Conservation (phyloP, 2,888 invertebrate species). For the Stenodera caucasica region DNA sequence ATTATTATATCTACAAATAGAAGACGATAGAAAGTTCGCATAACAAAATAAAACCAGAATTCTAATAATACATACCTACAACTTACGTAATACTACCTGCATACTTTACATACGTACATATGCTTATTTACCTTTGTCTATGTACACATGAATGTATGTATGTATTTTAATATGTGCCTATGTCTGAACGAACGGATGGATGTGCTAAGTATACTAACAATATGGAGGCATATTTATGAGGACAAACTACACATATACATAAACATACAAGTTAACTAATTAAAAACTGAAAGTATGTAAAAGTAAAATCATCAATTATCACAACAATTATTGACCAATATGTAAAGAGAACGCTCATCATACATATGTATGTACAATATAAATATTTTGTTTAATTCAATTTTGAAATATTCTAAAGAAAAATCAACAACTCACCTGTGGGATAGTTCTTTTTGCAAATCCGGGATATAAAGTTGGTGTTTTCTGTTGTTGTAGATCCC, state of each 20-base stretch:
- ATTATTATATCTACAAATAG: not conserved
- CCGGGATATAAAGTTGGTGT: conserved; percentile 23
- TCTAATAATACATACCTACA: conserved; percentile 3
- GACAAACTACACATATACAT: not conserved
- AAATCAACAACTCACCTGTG: conserved; percentile 13
- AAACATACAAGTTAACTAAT: not conserved
- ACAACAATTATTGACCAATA: not conserved
- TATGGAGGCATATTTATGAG: not conserved
- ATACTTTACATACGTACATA: not conserved
- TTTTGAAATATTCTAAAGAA: not conserved
- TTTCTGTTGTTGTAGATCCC: not conserved
- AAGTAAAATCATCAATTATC: not conserved
- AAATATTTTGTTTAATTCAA: not conserved
- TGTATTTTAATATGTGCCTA: not conserved
- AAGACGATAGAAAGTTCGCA: not conserved
- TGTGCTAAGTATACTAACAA: not conserved
- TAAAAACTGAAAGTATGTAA: not conserved
- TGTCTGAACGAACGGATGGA: not conserved
- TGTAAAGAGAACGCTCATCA: no score
- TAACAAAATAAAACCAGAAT: conserved; percentile 1
- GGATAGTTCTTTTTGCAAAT: conserved; percentile 15
- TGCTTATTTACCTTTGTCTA: not conserved
- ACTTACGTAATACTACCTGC: conserved; percentile 1
- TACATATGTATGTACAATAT: not conserved
- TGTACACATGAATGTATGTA: not conserved